These are phyloP conservation scores for Genyomyrus donnyi DNA, from an alignment of 2,113 vertebrate genomes.

Conservation along the genomic window DNA sequence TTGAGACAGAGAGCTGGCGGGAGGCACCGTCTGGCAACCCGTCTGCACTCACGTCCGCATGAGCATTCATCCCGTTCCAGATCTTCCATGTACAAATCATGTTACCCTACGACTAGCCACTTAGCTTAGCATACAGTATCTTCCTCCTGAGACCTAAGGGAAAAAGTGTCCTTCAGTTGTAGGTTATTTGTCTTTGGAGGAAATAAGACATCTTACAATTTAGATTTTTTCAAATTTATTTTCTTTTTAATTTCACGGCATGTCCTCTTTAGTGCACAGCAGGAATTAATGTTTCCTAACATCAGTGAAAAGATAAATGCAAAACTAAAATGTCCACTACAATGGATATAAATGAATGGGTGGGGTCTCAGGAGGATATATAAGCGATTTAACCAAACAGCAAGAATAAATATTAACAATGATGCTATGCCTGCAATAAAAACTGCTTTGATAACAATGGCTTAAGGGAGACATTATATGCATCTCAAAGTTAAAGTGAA, in stretches of 20 bases:
- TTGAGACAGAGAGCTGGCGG: background rate
- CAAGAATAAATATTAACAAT: background rate
- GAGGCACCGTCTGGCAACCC: background rate
- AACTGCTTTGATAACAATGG: background rate
- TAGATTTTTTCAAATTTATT: no score
- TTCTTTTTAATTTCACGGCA: no score
- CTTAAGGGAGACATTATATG: background rate
- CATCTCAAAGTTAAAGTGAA: background rate
- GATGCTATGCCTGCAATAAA: background rate
- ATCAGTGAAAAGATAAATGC: no score
- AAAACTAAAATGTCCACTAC: no score
- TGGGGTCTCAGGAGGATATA: no score
- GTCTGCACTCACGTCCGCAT: background rate
- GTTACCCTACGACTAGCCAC: background rate
- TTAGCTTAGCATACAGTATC: background rate
- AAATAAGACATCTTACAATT: no score
- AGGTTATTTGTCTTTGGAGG: no score
- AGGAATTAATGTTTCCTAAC: no score
- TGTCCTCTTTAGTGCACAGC: no score
- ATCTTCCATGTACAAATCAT: background rate
- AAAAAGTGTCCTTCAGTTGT: no score
- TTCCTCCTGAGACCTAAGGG: no score
- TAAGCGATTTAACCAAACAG: background rate
- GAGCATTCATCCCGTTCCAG: background rate
- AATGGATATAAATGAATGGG: no score